Percentiles rank a stretch among this genome's conserved stretches.
These are phyloP conservation scores for Sisyra terminalis DNA, from an alignment of 2,888 invertebrate species.

Conservation along the genomic window DNA sequence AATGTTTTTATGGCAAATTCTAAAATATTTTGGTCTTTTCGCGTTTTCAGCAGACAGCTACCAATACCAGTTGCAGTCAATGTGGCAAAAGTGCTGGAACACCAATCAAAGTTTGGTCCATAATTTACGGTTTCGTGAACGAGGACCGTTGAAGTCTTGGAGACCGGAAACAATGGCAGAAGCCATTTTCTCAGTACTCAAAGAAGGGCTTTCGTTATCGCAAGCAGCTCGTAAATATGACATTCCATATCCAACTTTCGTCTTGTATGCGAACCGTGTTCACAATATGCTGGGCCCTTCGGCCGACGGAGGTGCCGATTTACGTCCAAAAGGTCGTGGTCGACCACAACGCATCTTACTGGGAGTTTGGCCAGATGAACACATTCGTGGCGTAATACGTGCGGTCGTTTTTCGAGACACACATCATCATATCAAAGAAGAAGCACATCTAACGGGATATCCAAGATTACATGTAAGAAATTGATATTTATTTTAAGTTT, in stretches of 20 bases:
- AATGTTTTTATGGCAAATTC: not conserved
- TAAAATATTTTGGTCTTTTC: slow-evolving; percentile 1
- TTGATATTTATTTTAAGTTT: not conserved
- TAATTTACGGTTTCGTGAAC: slow-evolving; percentile 78
- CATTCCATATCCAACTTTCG: slow-evolving; percentile 89
- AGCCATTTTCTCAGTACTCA: slow-evolving; percentile 81
- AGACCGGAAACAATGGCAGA: slow-evolving; percentile 90
- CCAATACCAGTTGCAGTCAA: slow-evolving; percentile 85
- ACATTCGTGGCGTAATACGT: slow-evolving; percentile 81
- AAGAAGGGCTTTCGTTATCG: slow-evolving; percentile 75
- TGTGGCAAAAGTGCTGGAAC: slow-evolving; percentile 95
- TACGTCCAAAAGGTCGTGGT: slow-evolving; percentile 81
- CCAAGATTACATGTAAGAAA: slow-evolving; percentile 42
- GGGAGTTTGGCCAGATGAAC: slow-evolving; percentile 88
- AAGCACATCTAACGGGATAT: slow-evolving; percentile 38
- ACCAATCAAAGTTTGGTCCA: slow-evolving; percentile 83
- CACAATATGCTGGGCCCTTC: slow-evolving; percentile 91
- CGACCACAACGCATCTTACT: slow-evolving; percentile 79
- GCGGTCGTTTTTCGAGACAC: slow-evolving; percentile 85
- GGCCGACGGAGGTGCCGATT: slow-evolving; percentile 77
- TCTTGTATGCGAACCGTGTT: slow-evolving; percentile 80
- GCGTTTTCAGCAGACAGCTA: slow-evolving; percentile 70
- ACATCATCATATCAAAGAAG: slow-evolving; percentile 62
- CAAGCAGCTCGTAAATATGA: slow-evolving; percentile 89
- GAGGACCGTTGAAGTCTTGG: slow-evolving; percentile 87